These are phyloP conservation scores for Scelioninae gen. 2 DNA, from an alignment of 2,888 invertebrate genomes.

Conservation along the genomic window DNA sequence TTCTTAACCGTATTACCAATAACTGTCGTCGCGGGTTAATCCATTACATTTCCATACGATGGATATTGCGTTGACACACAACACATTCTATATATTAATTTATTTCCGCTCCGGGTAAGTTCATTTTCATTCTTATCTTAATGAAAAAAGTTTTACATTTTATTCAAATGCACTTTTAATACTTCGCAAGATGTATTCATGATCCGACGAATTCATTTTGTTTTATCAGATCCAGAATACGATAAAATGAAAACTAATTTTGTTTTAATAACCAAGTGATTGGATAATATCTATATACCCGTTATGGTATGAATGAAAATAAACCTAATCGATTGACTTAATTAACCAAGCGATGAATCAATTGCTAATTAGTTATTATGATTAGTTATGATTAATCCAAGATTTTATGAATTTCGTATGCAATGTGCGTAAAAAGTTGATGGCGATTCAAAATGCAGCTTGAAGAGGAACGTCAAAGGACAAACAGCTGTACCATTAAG, in stretches of 20 bases:
- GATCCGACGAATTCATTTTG: slow-evolving; percentile 24
- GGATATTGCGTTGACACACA: slow-evolving; percentile 8
- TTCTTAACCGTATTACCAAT: too few species aligned
- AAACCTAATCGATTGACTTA: too few species aligned
- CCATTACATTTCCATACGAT: slow-evolving; percentile 9
- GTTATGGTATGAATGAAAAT: too few species aligned
- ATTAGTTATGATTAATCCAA: too few species aligned
- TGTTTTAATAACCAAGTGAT: background rate
- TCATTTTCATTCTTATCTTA: slow-evolving; percentile 30
- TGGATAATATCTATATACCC: background rate
- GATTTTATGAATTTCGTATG: too few species aligned
- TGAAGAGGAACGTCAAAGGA: too few species aligned
- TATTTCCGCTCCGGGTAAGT: background rate
- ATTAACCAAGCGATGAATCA: too few species aligned
- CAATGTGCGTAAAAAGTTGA: too few species aligned
- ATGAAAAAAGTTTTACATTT: slow-evolving; percentile 36
- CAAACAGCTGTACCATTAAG: too few species aligned
- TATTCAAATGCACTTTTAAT: slow-evolving; percentile 30
- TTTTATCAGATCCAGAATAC: slow-evolving; percentile 19
- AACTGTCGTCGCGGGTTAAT: too few species aligned
- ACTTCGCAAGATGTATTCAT: slow-evolving; percentile 22
- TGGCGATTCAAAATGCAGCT: too few species aligned
- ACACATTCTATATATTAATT: slow-evolving; percentile 5
- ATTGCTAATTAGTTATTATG: too few species aligned
- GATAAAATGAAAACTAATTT: slow-evolving; percentile 27